A percentile compares a stretch with the other conserved stretches of the same genome.
Evolutionary conservation across 2,113 vertebrate species (phyloP).

Genomic region (Pelodiscus sinensis): DNA sequence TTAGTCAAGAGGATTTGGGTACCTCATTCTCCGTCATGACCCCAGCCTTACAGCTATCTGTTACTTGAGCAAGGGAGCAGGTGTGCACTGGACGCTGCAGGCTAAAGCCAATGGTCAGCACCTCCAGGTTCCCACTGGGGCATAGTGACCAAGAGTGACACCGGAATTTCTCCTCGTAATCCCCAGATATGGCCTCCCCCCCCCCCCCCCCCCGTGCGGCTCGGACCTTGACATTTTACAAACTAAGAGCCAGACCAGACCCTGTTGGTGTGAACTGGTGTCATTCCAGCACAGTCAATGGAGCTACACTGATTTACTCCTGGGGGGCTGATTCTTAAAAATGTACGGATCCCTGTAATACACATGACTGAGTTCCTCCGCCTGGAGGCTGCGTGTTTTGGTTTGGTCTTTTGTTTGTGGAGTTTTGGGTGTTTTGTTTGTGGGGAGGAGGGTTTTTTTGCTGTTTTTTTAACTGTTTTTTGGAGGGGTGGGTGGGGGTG

Average conservation of each 20-base stretch:
- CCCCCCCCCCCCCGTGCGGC: too few relatives aligned
- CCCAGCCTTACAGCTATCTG: rapidly evolving
- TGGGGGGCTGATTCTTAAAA: background rate
- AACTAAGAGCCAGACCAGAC: too few relatives aligned
- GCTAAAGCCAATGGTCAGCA: background rate
- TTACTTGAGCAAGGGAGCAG: background rate
- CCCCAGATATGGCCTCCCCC: background rate
- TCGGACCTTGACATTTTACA: background rate
- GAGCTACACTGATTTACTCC: background rate
- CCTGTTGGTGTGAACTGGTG: background rate
- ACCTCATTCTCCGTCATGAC: background rate
- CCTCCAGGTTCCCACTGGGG: background rate
- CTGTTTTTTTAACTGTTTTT: too few relatives aligned
- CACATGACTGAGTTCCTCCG: background rate
- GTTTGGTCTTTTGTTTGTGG: too few relatives aligned
- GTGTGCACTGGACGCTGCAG: rapidly evolving
- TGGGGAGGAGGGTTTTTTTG: too few relatives aligned
- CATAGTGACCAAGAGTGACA: background rate
- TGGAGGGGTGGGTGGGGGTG: too few relatives aligned
- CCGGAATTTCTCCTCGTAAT: background rate
- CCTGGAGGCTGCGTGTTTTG: too few relatives aligned
- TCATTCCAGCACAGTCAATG: background rate
- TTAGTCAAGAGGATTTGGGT: rapidly evolving
- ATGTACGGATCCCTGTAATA: background rate
- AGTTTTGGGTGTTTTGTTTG: too few relatives aligned